These are phyloP conservation scores for Bombus breviceps DNA, from an alignment of 1,140 invertebrate genomes.

Conservation along the genomic window DNA sequence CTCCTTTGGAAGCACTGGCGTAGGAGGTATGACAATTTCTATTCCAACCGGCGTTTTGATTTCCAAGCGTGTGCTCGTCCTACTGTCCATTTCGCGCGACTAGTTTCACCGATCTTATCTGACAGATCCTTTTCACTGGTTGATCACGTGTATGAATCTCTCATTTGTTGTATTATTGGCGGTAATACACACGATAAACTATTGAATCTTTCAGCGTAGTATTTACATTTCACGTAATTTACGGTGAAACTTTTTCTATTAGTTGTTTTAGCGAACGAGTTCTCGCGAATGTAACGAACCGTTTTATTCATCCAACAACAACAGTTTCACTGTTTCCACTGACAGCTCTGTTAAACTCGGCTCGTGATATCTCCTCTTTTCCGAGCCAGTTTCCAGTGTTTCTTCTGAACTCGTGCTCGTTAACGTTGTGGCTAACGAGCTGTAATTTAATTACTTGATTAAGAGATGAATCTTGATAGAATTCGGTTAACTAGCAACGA, in stretches of 20 bases:
- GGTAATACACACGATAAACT: background rate
- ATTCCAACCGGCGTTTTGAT: background rate
- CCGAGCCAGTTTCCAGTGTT: background rate
- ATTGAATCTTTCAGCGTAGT: too few species aligned
- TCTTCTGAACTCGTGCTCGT: background rate
- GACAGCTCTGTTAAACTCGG: background rate
- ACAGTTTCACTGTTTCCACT: slow-evolving; percentile 29
- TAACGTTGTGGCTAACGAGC: background rate
- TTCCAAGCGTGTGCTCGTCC: background rate
- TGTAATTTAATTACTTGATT: background rate
- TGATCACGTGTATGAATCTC: background rate
- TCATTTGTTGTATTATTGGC: background rate
- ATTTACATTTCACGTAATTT: background rate
- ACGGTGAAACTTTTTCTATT: background rate
- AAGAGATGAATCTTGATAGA: background rate
- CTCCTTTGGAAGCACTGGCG: slow-evolving; percentile 81
- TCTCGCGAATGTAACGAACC: slow-evolving; percentile 4
- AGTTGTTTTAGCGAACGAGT: background rate
- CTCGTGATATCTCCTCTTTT: background rate
- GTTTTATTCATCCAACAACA: slow-evolving; percentile 6
- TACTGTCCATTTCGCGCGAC: background rate
- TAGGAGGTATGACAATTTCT: slow-evolving; percentile 74
- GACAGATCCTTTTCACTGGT: background rate
- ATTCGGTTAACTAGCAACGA: background rate
- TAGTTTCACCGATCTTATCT: slow-evolving; percentile 10